Base-by-base conservation (phyloP, 2,888 invertebrate species). In the Zaprionus lineosus region DNA sequence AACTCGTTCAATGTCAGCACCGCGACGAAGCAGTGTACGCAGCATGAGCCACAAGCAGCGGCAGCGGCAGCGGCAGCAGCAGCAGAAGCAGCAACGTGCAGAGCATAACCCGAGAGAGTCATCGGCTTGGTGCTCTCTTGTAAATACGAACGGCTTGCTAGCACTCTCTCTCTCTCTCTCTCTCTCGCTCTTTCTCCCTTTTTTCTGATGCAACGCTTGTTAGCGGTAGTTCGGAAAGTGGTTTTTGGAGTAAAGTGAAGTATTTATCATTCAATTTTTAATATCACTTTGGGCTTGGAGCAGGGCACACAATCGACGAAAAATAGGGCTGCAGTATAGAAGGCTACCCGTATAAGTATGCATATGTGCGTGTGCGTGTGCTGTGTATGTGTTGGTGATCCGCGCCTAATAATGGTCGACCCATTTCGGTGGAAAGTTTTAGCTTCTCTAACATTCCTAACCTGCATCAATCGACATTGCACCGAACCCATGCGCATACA, bases 1-100 rank as follows among this genome's bases (percentile, higher is more conserved):
- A 90, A 90, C 89, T 89, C 89, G 88, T 90, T 90, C 90, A 90
- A 90, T 90, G 90, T 89, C 89, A 89, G 87, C 76, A 39, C 57
- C 37, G 39, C 65, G 41, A 43, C 57, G 66, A 74, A 67, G 67
- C 67, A 78, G 64, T 59, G 69, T 74, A 74, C 60, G 72, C 85
- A 78, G 82, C 84, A 84, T 82, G 74, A 67, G 66, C 82, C 62
- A 52, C 56, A 70, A 74, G 48, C 74, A 64, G 41, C 67, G 58
- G 36, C 18, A 26, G 28, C 53, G 46, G 21, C 44, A 41, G 34
- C 11, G 34, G 15, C 40, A 34, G 8, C 28, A 33, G 43, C 74
- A 36, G 41, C 40, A 18, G 34, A 51, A 31, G 41, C 46, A 39
- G 47, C 36, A 69, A 21, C 44, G n/a, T n/a, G 7, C 16, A 60